Percentiles rank a stretch among this genome's conserved stretches.
Evolutionary conservation across 2,888 invertebrate species (phyloP).

Genomic region (Euproctis similis): DNA sequence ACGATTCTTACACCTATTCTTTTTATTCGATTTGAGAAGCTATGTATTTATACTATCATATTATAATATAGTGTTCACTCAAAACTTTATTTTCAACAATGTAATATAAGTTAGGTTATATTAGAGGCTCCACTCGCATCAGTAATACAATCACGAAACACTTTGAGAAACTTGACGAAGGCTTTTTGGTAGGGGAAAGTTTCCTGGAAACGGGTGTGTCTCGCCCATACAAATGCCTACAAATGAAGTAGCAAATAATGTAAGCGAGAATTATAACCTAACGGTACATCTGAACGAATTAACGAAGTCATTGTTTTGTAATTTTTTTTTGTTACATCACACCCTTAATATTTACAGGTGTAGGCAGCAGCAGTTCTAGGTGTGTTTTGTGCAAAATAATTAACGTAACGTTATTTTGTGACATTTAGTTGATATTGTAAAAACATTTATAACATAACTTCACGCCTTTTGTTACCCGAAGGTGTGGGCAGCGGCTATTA

Average conservation of each 20-base stretch:
- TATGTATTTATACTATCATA: too few relatives aligned
- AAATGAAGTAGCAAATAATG: constrained; percentile 40
- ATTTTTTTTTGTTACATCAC: constrained; percentile 5
- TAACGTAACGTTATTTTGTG: too few relatives aligned
- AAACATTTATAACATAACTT: too few relatives aligned
- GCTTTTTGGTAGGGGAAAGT: constrained; percentile 62
- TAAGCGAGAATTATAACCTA: constrained; percentile 38
- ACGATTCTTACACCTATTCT: too few relatives aligned
- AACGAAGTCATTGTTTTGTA: constrained; percentile 5
- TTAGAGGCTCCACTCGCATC: constrained; percentile 37
- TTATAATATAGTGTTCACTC: too few relatives aligned
- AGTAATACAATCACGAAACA: constrained; percentile 62
- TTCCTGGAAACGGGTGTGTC: constrained; percentile 41
- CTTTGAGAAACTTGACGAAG: constrained; percentile 68
- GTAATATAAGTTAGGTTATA: constrained; percentile 31
- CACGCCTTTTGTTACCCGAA: too few relatives aligned
- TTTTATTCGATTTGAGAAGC: too few relatives aligned
- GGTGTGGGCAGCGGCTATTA: too few relatives aligned
- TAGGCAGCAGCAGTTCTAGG: too few relatives aligned
- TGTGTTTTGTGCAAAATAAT: too few relatives aligned
- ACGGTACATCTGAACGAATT: constrained; percentile 21
- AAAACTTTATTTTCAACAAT: constrained; percentile 21
- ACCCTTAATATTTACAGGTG: too few relatives aligned
- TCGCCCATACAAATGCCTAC: constrained; percentile 63
- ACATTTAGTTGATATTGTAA: too few relatives aligned